Evolutionary conservation across 37 sponge, comb jelly and placozoan species (phyloP), one percentile per base, ranked within the genome.

Genomic region (Theonella swinhoei): DNA sequence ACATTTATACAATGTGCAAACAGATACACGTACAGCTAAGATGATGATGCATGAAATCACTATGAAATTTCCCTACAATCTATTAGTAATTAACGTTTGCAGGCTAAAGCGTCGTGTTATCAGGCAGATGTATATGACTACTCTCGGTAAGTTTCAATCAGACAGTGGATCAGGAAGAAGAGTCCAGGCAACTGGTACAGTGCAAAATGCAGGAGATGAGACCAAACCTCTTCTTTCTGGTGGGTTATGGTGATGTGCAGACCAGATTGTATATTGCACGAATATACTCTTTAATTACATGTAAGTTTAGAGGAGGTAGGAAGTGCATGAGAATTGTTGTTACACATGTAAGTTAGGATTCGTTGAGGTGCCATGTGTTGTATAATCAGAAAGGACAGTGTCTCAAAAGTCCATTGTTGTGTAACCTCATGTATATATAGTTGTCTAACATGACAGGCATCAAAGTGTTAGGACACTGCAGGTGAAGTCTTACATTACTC

Each of bases 41-140:
- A n/a, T n/a, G n/a, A n/a, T n/a, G n/a, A n/a, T n/a, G n/a, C n/a
- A n/a, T n/a, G n/a, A n/a, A n/a, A n/a, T n/a, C n/a, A n/a, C n/a
- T n/a, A n/a, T n/a, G n/a, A n/a, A n/a, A n/a, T n/a, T n/a, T n/a
- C n/a, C n/a, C n/a, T n/a, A n/a, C n/a, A n/a, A n/a, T n/a, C n/a
- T n/a, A n/a, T n/a, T n/a, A n/a, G n/a, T n/a, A n/a, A n/a, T n/a
- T n/a, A n/a, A n/a, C n/a, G n/a, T n/a, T n/a, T n/a, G n/a, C n/a
- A 89, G 90, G 72, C 38, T 89, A 19, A 77, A 83, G 32, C 77
- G 87, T 1, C 71, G 74, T 35, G 87, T 91, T 0, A 24, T 86
- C 14, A 79, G 77, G 34, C 77, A 76, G 64, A 61, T 91, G 47
- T 63, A 64, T 58, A 64, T 83, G 26, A 58, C 67, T 3, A 42